Base-by-base conservation (phyloP, 2,797 vertebrate genomes). In the Arvicola amphibius region DNA sequence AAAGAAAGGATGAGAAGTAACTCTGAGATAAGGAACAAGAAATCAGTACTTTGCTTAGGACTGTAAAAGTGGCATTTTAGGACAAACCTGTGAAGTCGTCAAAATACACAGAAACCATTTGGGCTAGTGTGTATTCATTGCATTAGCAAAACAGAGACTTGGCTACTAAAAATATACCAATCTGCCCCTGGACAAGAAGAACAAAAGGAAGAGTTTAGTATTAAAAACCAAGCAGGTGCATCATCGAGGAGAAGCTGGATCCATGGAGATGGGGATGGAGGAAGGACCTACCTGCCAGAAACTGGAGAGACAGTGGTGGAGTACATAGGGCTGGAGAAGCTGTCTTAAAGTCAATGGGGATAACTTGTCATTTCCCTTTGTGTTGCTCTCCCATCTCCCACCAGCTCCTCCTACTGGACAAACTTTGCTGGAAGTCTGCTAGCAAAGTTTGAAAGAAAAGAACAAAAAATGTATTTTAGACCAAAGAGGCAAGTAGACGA, bases 391-490 rank as follows among this genome's bases (percentile, higher is more conserved):
- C 48, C 32, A n/a, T 77, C 61, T 67, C 59, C 9, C 5, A 2
- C n/a, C 63, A 10, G 6, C 29, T 34, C 27, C 43, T 91, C 87
- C 74, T 77, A 56, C 10, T 48, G 63, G 40, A 12, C 32, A 73
- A 73, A 81, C 12, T 53, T 69, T 88, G 32, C 13, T 79, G 79
- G 51, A 84, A 92, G 69, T 29, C 65, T 43, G 14, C 43, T 78
- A n/a, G 51, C 80, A 84, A 92, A 67, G 19, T 87, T 59, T 93
- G 13, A 63, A 84, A 56, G 34, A 76, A 87, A 67, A 96, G 46
- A 12, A 43, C 83, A 40, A 34, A 65, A 65, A 76, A 61, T 65
- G n/a, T 10, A 40, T 51, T 56, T 84, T 53, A 95, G 59, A 92
- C 14, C 25, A 56, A 43, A 86, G 37, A 90, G 43, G 32, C 65